Evolutionary conservation across 2,888 invertebrate species (phyloP), one percentile per base, ranked within the genome.

Genomic region (Polylopha cassiicola): DNA sequence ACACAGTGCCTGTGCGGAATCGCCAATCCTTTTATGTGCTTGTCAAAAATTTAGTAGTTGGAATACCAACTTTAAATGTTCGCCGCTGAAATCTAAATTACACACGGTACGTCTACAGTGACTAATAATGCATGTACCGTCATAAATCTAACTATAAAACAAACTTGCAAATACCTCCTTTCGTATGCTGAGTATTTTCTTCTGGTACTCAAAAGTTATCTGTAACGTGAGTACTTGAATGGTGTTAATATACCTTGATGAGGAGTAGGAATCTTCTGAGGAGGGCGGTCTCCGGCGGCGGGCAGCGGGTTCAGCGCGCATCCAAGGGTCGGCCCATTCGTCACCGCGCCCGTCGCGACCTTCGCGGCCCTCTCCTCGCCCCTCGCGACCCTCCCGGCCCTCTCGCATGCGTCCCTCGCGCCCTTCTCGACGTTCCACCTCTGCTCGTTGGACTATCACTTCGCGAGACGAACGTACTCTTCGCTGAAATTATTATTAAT

Each of bases 271-370:
- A 31, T 85, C 84, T 4, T 84, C 84, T 0, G 82, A 79, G 3
- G 82, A 80, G 0, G 74, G 78, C 9, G 75, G 76, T n/a, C 76
- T 63, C 20, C 80, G 61, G 2, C 75, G 53, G 0, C 80, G 45
- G 0, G 87, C 77, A 33, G 87, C 85, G 4, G 87, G 77, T 47
- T 90, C 89, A 21, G 89, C 87, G 1, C 89, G 82, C 68, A 95
- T 95, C 97, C 97, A 98, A 0, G 97, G 97, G 81, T 98, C 97
- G 24, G 93, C 93, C 97, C 97, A 98, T 60, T 97, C 97, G 67
- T 97, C 97, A 0, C 90, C 92, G 89, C 88, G 36, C 69, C 81
- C 69, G 56, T 65, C 48, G 55, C 70, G 51, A 79, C 73, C 39
- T 16, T 20, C 43, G 2, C 48, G 44, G 13, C 39, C 48, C 11